Percentiles rank a stretch among this genome's conserved stretches.
These are phyloP conservation scores for Actenoides lindsayi DNA, from an alignment of 2,113 vertebrate species.

Conservation along the genomic window DNA sequence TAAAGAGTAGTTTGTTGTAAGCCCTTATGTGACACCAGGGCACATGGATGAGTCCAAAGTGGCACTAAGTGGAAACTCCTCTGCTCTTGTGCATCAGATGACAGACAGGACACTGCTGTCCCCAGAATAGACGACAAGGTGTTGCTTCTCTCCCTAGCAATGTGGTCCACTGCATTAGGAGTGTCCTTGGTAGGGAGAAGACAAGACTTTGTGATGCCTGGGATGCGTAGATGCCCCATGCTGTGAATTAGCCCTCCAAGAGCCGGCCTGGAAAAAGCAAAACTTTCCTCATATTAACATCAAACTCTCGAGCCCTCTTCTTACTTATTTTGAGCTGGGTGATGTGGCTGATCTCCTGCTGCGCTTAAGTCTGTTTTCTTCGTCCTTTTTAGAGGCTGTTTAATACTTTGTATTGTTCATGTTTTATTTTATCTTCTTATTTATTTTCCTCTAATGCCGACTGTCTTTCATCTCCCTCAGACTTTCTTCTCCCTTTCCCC, in stretches of 20 bases:
- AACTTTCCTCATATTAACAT: background rate
- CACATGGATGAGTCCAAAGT: accelerated
- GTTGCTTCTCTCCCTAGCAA: accelerated
- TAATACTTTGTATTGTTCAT: background rate
- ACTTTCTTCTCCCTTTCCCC: background rate
- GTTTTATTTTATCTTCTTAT: constrained; percentile 25
- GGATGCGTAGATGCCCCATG: background rate
- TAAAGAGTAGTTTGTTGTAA: background rate
- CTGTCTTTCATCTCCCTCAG: constrained; percentile 16
- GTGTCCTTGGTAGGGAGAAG: background rate
- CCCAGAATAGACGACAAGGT: background rate
- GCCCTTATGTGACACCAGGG: background rate
- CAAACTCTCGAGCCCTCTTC: background rate
- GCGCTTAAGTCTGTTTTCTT: background rate
- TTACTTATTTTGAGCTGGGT: background rate
- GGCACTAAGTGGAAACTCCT: background rate
- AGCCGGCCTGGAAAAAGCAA: background rate
- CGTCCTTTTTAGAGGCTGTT: background rate
- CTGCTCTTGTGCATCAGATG: background rate
- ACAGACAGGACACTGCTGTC: background rate
- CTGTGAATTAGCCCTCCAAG: background rate
- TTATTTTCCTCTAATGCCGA: background rate
- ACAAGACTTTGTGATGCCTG: accelerated
- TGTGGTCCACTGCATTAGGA: background rate
- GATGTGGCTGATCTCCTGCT: background rate